Evolutionary conservation across 2,113 vertebrate species (phyloP).

Genomic region (Nothobranchius kuhntae): DNA sequence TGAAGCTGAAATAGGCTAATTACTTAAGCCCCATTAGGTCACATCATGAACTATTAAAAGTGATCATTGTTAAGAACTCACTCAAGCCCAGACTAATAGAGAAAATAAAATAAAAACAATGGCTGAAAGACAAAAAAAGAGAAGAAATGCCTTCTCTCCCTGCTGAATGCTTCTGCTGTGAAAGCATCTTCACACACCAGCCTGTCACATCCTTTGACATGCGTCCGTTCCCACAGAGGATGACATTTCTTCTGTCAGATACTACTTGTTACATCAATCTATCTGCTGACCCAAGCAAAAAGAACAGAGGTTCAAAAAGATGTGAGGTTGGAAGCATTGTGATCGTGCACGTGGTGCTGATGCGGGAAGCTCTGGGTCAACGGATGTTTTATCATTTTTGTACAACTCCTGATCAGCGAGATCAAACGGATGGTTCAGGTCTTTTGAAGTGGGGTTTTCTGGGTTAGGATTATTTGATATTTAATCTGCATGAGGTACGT

Average conservation of each 20-base stretch:
- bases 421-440: not conserved
- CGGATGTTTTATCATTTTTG: too few relatives aligned
- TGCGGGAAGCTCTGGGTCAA: too few relatives aligned
- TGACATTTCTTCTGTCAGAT: conserved; percentile 17
- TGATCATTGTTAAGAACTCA: conserved; percentile 45
- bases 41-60: conserved; percentile 48
- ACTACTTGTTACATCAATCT: conserved; percentile 10
- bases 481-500: too few relatives aligned
- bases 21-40: conserved; percentile 53
- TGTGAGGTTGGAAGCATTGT: not conserved
- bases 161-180: conserved; percentile 20
- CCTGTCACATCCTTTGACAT: conserved; percentile 49
- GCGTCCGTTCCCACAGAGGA: conserved; percentile 40
- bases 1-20: conserved; percentile 55
- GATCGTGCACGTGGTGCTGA: not conserved
- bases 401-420: not conserved
- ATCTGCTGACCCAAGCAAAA: conserved; percentile 28
- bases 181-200: conserved; percentile 47
- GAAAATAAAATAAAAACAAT: conserved; percentile 24
- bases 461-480: too few relatives aligned
- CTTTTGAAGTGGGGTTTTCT: not conserved
- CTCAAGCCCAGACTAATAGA: conserved; percentile 11
- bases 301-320: conserved; percentile 1
- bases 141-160: conserved; percentile 5
- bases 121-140: not conserved